Evolutionary conservation across 2,888 invertebrate genomes (phyloP).

Genomic region (Sminthurides aquaticus): DNA sequence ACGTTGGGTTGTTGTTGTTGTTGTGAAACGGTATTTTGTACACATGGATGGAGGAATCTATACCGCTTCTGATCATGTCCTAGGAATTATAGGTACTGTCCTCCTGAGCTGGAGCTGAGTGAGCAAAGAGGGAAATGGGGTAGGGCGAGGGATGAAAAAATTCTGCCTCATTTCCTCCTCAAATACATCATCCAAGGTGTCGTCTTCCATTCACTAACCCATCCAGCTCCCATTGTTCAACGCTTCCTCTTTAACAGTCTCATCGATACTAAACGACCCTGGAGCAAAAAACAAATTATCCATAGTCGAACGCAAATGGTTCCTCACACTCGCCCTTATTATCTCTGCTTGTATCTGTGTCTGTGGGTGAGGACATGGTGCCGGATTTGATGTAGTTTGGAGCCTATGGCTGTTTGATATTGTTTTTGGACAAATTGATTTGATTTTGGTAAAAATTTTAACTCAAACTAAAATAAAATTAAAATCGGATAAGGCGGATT

Average conservation of each 20-base stretch:
- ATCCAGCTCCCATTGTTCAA: conserved; percentile 8
- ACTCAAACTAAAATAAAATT: no score
- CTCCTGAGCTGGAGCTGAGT: background rate
- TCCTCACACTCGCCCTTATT: no score
- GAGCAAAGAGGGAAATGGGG: background rate
- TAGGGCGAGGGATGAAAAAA: conserved; percentile 9
- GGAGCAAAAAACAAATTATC: background rate
- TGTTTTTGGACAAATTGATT: no score
- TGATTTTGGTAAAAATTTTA: no score
- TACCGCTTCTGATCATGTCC: no score
- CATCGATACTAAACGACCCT: background rate
- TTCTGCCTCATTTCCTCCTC: conserved; percentile 23
- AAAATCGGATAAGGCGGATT: no score
- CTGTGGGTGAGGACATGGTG: no score
- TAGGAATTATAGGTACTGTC: no score
- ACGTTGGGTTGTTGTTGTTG: background rate
- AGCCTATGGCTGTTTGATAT: no score
- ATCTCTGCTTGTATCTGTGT: no score
- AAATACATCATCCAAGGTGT: conserved; percentile 20
- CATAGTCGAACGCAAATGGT: background rate
- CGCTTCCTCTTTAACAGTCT: background rate
- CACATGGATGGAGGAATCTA: background rate
- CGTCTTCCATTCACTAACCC: background rate
- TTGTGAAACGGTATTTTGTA: background rate
- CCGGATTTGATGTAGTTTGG: no score